Evolutionary conservation across 2,888 invertebrate species (phyloP).

Genomic region (Watsonalla cultraria): DNA sequence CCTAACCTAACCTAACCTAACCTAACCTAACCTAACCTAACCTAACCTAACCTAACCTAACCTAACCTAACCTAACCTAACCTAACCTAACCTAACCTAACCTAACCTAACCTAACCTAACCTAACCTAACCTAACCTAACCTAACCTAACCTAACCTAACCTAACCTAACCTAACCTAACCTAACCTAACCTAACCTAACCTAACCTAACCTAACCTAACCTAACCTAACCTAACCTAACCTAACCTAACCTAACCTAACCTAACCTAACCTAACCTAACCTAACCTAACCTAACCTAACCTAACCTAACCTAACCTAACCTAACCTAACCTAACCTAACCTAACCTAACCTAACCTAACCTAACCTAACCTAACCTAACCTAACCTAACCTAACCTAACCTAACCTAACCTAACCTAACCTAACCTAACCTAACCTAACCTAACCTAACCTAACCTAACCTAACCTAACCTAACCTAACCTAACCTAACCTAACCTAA

Average conservation of each 20-base stretch:
- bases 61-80: slow-evolving; percentile 12
- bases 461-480: slow-evolving; percentile 9
- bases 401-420: slow-evolving; percentile 16
- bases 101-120: slow-evolving; percentile 12
- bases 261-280: slow-evolving; percentile 9
- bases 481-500: slow-evolving; percentile 11
- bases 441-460: slow-evolving; percentile 13
- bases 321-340: slow-evolving; percentile 13
- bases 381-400: slow-evolving; percentile 16
- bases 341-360: slow-evolving; percentile 15
- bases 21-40: slow-evolving; percentile 12
- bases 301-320: slow-evolving; percentile 9
- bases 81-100: slow-evolving; percentile 12
- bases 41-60: slow-evolving; percentile 12
- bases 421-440: slow-evolving; percentile 12
- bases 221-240: slow-evolving; percentile 8
- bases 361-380: slow-evolving; percentile 12
- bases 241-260: slow-evolving; percentile 6
- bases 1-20: slow-evolving; percentile 12
- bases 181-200: slow-evolving; percentile 9
- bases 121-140: slow-evolving; percentile 12
- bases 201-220: slow-evolving; percentile 6
- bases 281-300: slow-evolving; percentile 11
- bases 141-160: slow-evolving; percentile 12
- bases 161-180: slow-evolving; percentile 10